Percentiles rank a stretch among this genome's conserved stretches.
Evolutionary conservation across 2,888 invertebrate genomes (phyloP).

Genomic region (Homarus gammarus): DNA sequence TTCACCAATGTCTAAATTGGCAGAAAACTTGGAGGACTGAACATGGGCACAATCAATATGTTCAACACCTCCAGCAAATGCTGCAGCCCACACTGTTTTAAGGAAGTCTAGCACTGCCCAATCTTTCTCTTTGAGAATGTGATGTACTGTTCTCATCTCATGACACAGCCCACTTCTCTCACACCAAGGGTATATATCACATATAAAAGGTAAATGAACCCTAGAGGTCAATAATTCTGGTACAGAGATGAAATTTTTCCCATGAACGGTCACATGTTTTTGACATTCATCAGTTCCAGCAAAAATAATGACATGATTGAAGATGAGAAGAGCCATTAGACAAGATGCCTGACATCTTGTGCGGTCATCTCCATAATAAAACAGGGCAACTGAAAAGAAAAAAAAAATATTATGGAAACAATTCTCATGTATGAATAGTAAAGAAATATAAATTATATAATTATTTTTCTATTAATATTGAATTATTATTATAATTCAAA

Average conservation of each 20-base stretch:
- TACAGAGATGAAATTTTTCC: constrained; percentile 34
- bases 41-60: not conserved
- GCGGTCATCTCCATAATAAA: constrained; percentile 53
- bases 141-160: constrained; percentile 62
- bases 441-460: no score
- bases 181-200: constrained; percentile 28
- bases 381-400: constrained; percentile 30
- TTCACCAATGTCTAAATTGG: not conserved
- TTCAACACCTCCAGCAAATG: constrained; percentile 29
- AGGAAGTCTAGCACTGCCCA: constrained; percentile 35
- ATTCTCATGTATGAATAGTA: no score
- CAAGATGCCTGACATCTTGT: constrained; percentile 59
- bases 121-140: constrained; percentile 42
- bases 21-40: not conserved
- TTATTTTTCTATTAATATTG: no score
- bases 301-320: constrained; percentile 42
- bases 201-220: constrained; percentile 44
- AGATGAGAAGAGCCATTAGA: constrained; percentile 55
- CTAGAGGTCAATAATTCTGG: constrained; percentile 39
- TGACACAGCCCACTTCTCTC: constrained; percentile 21
- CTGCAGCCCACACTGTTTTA: constrained; percentile 46
- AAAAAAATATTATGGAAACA: not conserved
- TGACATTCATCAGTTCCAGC: not conserved
- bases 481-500: no score
- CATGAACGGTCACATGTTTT: not conserved